Base-by-base conservation (phyloP, 2,797 vertebrate genomes). In the Pelochelys cantorii region DNA sequence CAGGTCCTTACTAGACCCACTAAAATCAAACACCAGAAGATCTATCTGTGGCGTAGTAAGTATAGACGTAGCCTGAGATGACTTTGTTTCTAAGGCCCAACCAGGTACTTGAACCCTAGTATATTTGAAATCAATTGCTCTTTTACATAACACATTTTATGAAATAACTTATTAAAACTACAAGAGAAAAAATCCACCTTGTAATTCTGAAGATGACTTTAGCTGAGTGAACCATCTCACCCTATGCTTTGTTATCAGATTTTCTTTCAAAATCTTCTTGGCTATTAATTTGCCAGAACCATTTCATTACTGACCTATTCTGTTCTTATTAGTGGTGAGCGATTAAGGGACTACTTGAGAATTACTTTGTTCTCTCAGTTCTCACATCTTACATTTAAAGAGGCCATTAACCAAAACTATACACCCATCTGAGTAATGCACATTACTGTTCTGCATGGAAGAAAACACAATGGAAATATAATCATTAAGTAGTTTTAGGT, bases 281-380 rank as follows among this genome's bases (percentile, higher is more conserved):
- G 15, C n/a, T 48, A 4, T 80, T 91, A 85, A 90, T 62, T 54
- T 62, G 88, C 57, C n/a, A 79, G 55, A 31, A 90, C 9, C 25
- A 84, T 86, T 94, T 93, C 56, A 91, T 79, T 91, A 42, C 13
- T 84, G 56, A 88, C 54, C 11, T 92, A 20, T 74, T 89, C 84
- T 80, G 83, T 83, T 86, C 42, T 92, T 88, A 83, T 79, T 90
- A 89, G 62, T 31, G 93, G 37, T 86, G 93, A 93, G 62, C 5
- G 94, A 80, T 91, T 91, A 89, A 93, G 77, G 1, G 31, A 86
- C 81, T 87, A 96, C 91, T 82, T 87, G 31, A 68, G 62, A 93
- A 89, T 83, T 71, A 74, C 53, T 31, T 29, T 91, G 14, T 57
- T 88, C 62, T 42, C 22, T 83, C 86, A 91, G 25, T 81, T 87